Conservation (phyloP, 2,888 invertebrate genomes). For the Apomyelois bistriatella region DNA sequence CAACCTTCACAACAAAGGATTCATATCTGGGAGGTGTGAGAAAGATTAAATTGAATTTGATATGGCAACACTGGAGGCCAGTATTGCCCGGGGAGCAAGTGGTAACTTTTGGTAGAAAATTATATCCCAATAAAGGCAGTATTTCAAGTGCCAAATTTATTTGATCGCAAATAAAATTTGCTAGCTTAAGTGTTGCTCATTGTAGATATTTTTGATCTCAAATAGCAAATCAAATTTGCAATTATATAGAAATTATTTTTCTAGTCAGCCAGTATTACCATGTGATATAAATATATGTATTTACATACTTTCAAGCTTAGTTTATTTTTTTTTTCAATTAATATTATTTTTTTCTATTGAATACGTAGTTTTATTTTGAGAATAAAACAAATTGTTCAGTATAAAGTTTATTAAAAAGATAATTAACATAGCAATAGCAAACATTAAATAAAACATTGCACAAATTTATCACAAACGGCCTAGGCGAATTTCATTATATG, state of each 20-base stretch:
- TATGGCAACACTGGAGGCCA: not conserved
- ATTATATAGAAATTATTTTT: conserved; percentile 17
- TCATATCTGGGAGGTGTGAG: conserved; percentile 53
- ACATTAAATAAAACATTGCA: conserved; percentile 10
- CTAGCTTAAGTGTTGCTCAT: too few species aligned
- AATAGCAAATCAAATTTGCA: conserved; percentile 28
- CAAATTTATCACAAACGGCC: not conserved
- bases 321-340: conserved; percentile 34
- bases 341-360: conserved; percentile 28
- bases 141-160: too few species aligned
- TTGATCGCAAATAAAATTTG: too few species aligned
- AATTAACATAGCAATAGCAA: conserved; percentile 10
- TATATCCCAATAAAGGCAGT: not conserved
- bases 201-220: conserved; percentile 21
- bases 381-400: not conserved
- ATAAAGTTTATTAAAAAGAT: conserved; percentile 12
- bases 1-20: conserved; percentile 83
- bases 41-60: not conserved
- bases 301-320: conserved; percentile 22
- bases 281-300: conserved; percentile 21
- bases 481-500: not conserved
- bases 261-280: conserved; percentile 21
- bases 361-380: conserved; percentile 8
- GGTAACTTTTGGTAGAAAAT: not conserved
- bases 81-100: conserved; percentile 5